Evolutionary conservation across 2,797 vertebrate species (phyloP), one percentile per base, ranked within the genome.

Genomic region (Pyrocephalus nanus): DNA sequence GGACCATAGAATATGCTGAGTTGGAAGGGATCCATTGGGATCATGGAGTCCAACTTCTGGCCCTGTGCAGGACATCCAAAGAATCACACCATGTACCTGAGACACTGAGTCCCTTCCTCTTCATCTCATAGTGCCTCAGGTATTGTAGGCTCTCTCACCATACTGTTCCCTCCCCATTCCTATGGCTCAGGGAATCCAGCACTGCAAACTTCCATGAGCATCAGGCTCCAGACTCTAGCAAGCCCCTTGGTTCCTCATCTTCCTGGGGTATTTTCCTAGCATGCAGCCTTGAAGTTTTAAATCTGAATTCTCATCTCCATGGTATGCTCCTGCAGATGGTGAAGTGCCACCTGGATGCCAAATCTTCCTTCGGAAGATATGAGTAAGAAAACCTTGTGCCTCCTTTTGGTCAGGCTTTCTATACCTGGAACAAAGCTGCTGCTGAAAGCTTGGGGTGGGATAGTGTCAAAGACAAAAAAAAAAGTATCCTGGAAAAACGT

Each of bases 401-500:
- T 83, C 1, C 2, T 45, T 76, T 86, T 83, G 27, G 18, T 21
- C 69, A 62, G 47, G 10, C 15, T 82, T 75, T 85, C 42, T 17
- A 10, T 65, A 54, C 64, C 27, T 66, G 65, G 25, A 74, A 29
- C 19, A 62, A 62, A 80, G 20, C 48, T 70, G 34, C n/a, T 55
- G 8, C 54, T 77, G 36, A 58, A 70, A 88, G 8, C 60, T 57
- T 73, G 36, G 14, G 14, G 12, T 76, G 27, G 7, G 18, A 16
- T 86, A 19, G 8, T 62, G 51, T 73, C 30, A 55, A 76, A 45
- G 21, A 18, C 38, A 25, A 45, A 36, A 42, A 40, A 34, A 11
- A 47, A 34, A 16, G 5, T 36, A 13, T 75, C 30, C 7, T 90
- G 48, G n/a, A 45, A 83, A 79, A 80, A 4, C 0, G 0, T 7